These are phyloP conservation scores for Drosophila lowei DNA, from an alignment of 1,140 invertebrate species.

Conservation along the genomic window DNA sequence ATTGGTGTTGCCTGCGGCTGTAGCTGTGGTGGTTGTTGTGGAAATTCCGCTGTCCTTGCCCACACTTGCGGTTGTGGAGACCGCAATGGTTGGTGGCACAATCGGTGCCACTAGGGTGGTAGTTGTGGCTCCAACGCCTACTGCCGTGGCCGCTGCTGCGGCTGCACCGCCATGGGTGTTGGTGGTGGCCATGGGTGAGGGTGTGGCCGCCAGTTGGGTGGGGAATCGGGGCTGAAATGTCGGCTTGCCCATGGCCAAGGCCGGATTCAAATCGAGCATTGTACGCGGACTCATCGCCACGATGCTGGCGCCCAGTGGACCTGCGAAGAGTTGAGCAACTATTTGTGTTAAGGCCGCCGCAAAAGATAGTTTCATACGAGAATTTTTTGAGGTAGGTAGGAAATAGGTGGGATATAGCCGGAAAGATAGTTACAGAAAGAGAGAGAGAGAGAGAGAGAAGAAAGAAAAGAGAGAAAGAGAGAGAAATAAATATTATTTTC, in stretches of 20 bases:
- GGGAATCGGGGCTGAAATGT: conserved; percentile 80
- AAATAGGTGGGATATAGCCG: conserved; percentile 41
- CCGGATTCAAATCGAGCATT: conserved; percentile 82
- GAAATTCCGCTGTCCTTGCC: conserved; percentile 61
- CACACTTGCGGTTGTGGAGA: conserved; percentile 65
- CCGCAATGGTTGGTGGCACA: conserved; percentile 62
- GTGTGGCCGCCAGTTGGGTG: conserved; percentile 63
- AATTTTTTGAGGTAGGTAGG: conserved; percentile 16
- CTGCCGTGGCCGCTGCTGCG: conserved; percentile 25
- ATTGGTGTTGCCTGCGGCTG: conserved; percentile 34
- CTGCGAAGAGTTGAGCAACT: conserved; percentile 82
- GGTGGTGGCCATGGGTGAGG: conserved; percentile 7
- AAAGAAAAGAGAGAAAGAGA: conserved; percentile 48
- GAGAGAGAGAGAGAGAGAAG: conserved; percentile 39
- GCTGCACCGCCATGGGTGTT: conserved; percentile 23
- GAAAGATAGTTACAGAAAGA: conserved; percentile 45
- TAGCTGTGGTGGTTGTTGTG: conserved; percentile 56
- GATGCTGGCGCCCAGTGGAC: conserved; percentile 82
- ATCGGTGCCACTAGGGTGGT: conserved; percentile 30
- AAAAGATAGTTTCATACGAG: conserved; percentile 29
- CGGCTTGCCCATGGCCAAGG: conserved; percentile 81
- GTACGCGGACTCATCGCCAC: conserved; percentile 82
- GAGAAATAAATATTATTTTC: conserved; percentile 50
- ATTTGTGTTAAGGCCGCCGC: conserved; percentile 60
- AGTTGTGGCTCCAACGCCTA: conserved; percentile 20